Conservation (phyloP, 2,797 vertebrate species). For the Siniperca scherzeri region DNA sequence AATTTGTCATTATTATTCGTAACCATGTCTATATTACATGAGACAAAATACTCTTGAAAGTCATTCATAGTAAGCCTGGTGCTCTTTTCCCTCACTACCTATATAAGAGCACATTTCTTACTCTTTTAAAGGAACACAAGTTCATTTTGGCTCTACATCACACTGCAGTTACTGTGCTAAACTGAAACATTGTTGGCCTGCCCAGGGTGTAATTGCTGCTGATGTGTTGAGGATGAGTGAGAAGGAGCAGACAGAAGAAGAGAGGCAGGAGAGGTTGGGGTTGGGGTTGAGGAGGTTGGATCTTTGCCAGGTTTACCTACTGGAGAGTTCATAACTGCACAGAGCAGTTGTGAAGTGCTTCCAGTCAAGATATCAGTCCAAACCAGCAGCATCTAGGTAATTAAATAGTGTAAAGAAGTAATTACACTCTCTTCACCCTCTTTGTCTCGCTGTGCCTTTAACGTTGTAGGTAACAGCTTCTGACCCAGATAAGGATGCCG, state of each 20-base stretch:
- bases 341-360: conserved; percentile 39
- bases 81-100: neutral
- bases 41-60: neutral
- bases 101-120: conserved; percentile 12
- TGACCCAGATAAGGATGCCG: conserved; percentile 90
- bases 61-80: neutral
- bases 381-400: conserved; percentile 65
- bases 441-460: conserved; percentile 39
- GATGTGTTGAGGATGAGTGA: conserved; percentile 60
- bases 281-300: conserved; percentile 25
- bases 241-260: conserved; percentile 11
- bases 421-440: conserved; percentile 18
- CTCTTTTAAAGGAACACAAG: conserved; percentile 42
- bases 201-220: conserved; percentile 56
- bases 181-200: conserved; percentile 59
- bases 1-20: neutral
- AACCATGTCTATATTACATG: neutral
- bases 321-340: conserved; percentile 28
- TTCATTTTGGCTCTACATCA: conserved; percentile 53
- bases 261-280: conserved; percentile 20
- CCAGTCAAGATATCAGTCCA: conserved; percentile 35
- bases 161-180: conserved; percentile 50
- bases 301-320: conserved; percentile 40
- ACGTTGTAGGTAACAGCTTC: conserved; percentile 88
- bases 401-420: conserved; percentile 37